These are phyloP conservation scores for Lepilemur septentrionalis DNA, from an alignment of 2,797 vertebrate genomes.

Conservation along the genomic window DNA sequence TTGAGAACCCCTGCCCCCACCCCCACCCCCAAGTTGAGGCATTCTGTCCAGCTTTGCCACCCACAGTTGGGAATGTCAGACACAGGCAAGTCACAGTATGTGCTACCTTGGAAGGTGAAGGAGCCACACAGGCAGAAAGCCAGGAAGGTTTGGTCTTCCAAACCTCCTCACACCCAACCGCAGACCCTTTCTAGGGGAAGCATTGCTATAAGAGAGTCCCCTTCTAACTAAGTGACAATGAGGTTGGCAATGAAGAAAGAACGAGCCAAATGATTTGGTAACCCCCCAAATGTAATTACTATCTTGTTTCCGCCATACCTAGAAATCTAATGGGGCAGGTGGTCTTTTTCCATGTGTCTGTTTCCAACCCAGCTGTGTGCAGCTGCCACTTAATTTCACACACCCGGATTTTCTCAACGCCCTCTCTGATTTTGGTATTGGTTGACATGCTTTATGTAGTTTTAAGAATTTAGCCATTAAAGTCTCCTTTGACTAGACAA, in stretches of 20 bases:
- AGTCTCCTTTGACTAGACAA: background rate
- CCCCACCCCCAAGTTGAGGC: background rate
- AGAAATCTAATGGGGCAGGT: background rate
- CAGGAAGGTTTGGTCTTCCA: background rate
- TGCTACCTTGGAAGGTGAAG: background rate
- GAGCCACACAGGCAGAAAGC: background rate
- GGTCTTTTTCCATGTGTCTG: background rate
- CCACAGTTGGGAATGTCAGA: accelerated
- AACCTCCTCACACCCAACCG: background rate
- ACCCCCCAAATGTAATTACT: background rate
- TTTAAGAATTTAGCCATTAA: background rate
- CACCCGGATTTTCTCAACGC: background rate
- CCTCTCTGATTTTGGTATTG: background rate
- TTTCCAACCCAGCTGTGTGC: background rate
- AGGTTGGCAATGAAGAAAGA: background rate
- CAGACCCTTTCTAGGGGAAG: background rate
- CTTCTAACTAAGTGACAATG: background rate
- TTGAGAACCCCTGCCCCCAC: background rate
- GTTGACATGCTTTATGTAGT: background rate
- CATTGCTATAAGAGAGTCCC: background rate
- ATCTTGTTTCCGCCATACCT: background rate
- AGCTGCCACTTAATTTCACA: background rate
- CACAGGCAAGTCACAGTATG: background rate
- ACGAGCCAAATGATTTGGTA: background rate
- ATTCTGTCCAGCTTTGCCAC: background rate